Base-by-base conservation (phyloP, 2,797 vertebrate genomes). In the Enteromius viviparus region DNA sequence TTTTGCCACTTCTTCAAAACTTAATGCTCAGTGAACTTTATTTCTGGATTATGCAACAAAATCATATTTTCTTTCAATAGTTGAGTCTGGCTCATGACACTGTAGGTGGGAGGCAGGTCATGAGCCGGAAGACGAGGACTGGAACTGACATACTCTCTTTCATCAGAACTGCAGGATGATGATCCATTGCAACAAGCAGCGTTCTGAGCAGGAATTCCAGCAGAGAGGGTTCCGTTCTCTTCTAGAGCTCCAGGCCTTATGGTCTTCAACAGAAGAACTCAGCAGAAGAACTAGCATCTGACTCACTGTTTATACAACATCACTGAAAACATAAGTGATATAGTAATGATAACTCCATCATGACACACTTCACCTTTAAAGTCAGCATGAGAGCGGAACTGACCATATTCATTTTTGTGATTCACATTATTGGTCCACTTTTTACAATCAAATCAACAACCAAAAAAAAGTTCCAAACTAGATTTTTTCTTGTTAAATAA, bases 181-280 rank as follows among this genome's bases (percentile, higher is more conserved):
- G 83, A 90, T 85, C 78, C 71, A 64, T 69, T 85, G 68, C 71
- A 87, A 85, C 85, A 83, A 75, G 64, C 58, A 85, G 78, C 70
- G 53, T 87, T 87, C 69, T 37, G 34, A 84, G 55, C 58, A 49
- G 32, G 53, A 80, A 60, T 51, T 83, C 78, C 75, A 47, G 58
- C 34, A 76, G 77, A 60, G 71, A 60, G 65, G 60, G 29, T 74
- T 71, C 29, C 42, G 51, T 58, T 79, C 64, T 51, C 9, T 40
- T 34, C 45, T 34, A 68, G 51, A 76, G 62, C 84, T 70, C 23
- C 15, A 32, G 80, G 69, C 76, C n/a, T 40, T 58, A 23, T 9
- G 42, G 45, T 32, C 37, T 49, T 42, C 72, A 58, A 69, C 62
- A 80, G 76, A 65, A 34, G 47, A 66, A 71, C 34, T 65, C 21